Evolutionary conservation across 1,140 invertebrate genomes (phyloP), one percentile per base, ranked within the genome.

Genomic region (Drosophila guanche): DNA sequence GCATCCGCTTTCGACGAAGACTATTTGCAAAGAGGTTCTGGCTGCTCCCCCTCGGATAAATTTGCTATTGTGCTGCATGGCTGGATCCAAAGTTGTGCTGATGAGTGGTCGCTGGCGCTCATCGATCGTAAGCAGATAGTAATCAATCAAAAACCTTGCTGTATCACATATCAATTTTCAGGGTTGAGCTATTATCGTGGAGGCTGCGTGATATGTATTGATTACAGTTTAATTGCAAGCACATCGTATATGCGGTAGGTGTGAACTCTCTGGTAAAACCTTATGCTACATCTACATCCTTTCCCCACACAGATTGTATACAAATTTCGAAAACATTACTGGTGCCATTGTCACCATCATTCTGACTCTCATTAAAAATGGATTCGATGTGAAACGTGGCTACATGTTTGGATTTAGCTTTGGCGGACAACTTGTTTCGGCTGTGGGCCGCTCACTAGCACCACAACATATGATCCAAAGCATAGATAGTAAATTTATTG

Each of bases 341-440:
- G 57, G 73, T 4, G 63, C 88, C 20, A 76, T 91, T 23, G 59
- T 60, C 0, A 60, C 75, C 3, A 58, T 89, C 40, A 50, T 91
- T 22, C 6, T 67, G 4, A 54, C 68, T 1, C 55, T 91, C 1
- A 63, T 89, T 14, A 62, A 59, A 8, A 57, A 79, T 14, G 90
- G 90, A 5, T 85, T 91, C 8, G 68, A 91, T 53, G 68, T 77
- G 1, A 73, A 63, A 12, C 70, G 68, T 6, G 85, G 74, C 2
- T 91, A 85, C 43, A 67, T 91, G 68, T 91, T 91, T 68, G 90
- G 90, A 5, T 91, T 91, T 46, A 91, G 90, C 46, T 91, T 89
- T 47, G 90, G 90, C 3, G 90, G 90, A 0, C 88, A 89, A 63
- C 33, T 91, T 6, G 90, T 81, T 0, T 85, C 89, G 1, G 74